Conservation (phyloP, 2,797 vertebrate genomes). For the Remorina albescens region DNA sequence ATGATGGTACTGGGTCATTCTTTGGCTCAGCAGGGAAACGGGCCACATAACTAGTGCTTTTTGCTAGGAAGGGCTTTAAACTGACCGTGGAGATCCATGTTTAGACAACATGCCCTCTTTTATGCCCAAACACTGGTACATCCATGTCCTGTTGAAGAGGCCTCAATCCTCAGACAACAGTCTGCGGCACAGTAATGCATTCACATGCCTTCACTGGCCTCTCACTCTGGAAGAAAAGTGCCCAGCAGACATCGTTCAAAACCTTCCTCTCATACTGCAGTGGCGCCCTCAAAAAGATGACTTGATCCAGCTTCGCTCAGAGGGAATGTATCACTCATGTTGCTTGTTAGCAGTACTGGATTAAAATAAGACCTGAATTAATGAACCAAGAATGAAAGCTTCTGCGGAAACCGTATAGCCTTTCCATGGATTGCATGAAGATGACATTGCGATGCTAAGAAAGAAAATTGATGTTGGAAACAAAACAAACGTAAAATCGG, state of each 20-base stretch:
- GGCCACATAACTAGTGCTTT: slow-evolving; percentile 71
- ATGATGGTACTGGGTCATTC: slow-evolving; percentile 75
- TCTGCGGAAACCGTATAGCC: slow-evolving; percentile 57
- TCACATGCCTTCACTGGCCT: slow-evolving; percentile 55
- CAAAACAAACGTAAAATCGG: slow-evolving; percentile 51
- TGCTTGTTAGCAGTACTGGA: slow-evolving; percentile 45
- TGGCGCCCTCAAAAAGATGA: slow-evolving; percentile 55
- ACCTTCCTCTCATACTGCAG: slow-evolving; percentile 53
- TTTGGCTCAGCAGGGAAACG: slow-evolving; percentile 81
- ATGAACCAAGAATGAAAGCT: slow-evolving; percentile 73
- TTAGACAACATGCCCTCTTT: slow-evolving; percentile 54
- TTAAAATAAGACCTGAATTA: slow-evolving; percentile 60
- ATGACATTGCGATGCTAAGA: slow-evolving; percentile 57
- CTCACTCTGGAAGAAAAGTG: slow-evolving; percentile 70
- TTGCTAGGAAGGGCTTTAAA: slow-evolving; percentile 65
- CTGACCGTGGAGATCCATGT: slow-evolving; percentile 53
- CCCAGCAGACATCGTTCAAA: slow-evolving; percentile 60
- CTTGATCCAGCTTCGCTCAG: slow-evolving; percentile 56
- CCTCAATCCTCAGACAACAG: slow-evolving; percentile 60
- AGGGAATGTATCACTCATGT: slow-evolving; percentile 49
- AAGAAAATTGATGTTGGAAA: slow-evolving; percentile 35
- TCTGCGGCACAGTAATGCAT: slow-evolving; percentile 60
- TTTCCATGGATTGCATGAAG: slow-evolving; percentile 63
- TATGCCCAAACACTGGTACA: slow-evolving; percentile 76
- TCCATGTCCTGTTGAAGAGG: slow-evolving; percentile 78